A percentile compares a stretch with the other conserved stretches of the same genome.
Evolutionary conservation across 1,140 invertebrate species (phyloP).

Genomic region (Ceratina calcarata): DNA sequence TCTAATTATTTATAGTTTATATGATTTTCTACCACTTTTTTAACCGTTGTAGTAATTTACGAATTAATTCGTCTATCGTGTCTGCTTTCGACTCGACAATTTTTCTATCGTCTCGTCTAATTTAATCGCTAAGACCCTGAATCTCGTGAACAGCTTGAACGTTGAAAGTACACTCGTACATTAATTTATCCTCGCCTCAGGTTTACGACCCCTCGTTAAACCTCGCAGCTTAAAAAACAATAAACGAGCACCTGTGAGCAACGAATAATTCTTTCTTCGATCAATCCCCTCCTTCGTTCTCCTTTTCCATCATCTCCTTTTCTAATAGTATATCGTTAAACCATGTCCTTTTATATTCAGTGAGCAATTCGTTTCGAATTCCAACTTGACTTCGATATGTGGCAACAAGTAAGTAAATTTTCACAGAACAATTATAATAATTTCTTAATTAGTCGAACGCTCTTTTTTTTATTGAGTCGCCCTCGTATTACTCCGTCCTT

Average conservation of each 20-base stretch:
- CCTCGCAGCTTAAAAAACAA: constrained; percentile 45
- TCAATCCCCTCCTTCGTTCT: not conserved
- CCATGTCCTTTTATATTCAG: constrained; percentile 14
- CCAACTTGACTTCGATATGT: constrained; percentile 49
- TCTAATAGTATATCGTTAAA: constrained; percentile 1
- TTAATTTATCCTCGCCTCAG: constrained; percentile 14
- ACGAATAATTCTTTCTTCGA: constrained; percentile 29
- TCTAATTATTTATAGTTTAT: not conserved
- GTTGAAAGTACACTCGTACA: constrained; percentile 42
- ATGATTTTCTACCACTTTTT: not conserved
- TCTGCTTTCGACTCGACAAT: constrained; percentile 16
- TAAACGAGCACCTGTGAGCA: constrained; percentile 54
- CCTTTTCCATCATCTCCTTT: not conserved
- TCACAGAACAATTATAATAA: constrained; percentile 36
- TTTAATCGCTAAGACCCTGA: constrained; percentile 52
- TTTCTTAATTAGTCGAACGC: constrained; percentile 33
- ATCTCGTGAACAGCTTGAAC: constrained; percentile 50
- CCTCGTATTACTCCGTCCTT: not conserved
- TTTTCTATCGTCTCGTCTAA: constrained; percentile 38
- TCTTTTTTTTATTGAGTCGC: not conserved
- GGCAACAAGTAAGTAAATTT: constrained; percentile 45
- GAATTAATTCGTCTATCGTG: not conserved
- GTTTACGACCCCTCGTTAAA: constrained; percentile 26
- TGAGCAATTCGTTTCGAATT: constrained; percentile 51
- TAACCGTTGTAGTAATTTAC: not conserved